Conservation (phyloP, 2,113 vertebrate genomes). For the Aegotheles bennettii region DNA sequence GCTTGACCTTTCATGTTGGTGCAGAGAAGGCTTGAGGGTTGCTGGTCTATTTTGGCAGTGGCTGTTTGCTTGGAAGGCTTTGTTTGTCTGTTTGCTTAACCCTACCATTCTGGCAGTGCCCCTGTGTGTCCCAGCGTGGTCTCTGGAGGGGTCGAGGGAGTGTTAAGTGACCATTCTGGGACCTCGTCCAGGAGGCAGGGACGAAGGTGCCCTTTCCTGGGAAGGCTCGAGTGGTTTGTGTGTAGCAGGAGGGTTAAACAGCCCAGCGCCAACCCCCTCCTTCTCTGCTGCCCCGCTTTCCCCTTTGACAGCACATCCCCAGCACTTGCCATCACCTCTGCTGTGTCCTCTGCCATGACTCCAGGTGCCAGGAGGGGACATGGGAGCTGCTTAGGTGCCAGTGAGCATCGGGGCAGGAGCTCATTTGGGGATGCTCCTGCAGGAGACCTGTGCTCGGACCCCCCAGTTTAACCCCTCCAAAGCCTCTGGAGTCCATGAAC, state of each 20-base stretch:
- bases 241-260: neutral
- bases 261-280: neutral
- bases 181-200: neutral
- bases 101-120: neutral
- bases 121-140: accelerated
- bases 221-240: neutral
- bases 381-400: neutral
- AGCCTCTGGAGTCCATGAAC: neutral
- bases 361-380: accelerated
- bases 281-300: neutral
- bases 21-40: neutral
- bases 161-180: neutral
- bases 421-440: neutral
- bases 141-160: neutral
- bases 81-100: conserved; percentile 10
- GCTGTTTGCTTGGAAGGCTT: conserved; percentile 8
- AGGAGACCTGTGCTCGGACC: accelerated
- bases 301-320: neutral
- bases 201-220: neutral
- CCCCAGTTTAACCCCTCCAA: neutral
- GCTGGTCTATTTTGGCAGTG: neutral
- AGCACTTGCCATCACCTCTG: accelerated
- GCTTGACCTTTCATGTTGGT: neutral
- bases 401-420: neutral
- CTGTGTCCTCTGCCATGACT: neutral